Base-by-base conservation (phyloP, 2,888 invertebrate species). In the Cantharis flavilabris region DNA sequence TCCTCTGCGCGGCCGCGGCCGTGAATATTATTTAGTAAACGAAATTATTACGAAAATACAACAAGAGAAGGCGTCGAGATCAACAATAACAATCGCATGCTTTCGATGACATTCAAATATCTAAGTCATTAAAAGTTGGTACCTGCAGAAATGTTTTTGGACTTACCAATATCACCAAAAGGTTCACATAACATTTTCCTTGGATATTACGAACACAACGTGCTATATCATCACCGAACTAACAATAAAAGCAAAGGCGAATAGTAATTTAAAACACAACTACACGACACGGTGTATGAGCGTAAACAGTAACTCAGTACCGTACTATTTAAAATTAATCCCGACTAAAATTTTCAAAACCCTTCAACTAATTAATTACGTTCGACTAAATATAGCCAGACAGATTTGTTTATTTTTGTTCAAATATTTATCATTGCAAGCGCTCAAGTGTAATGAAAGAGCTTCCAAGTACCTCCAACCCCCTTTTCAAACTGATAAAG, bases 251-350 rank as follows among this genome's bases (percentile, higher is more conserved):
- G 30, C 62, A 69, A 74, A 70, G 72, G 62, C 64, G 62, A 78
- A 33, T 30, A 28, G 72, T 65, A 78, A 70, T 77, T 77, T 73
- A 75, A 72, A 77, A 72, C 69, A 71, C 82, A 83, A 85, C 85
- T 85, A 84, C 84, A 84, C 83, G 86, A 86, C 88, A 91, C 91
- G 91, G 90, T 91, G 90, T 86, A 89, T 91, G 87, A 91, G 84
- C 86, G 85, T 86, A 90, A 87, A 92, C 92, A 82, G 91, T 91
- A 87, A 91, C 90, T 80, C 91, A 91, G 85, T 90, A 89, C 85
- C 90, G 90, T 89, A 91, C 82, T 89, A 89, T 81, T 20, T 72
- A 71, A 4, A 73, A 73, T 73, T 73, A 65, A 14, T 49, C 49
- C 49, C 7, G 49, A 49, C 49, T n/a, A 49, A n/a, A 49, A 49